Base-by-base conservation (phyloP, 2,113 vertebrate genomes). In the Protobothrops flavoviridis region DNA sequence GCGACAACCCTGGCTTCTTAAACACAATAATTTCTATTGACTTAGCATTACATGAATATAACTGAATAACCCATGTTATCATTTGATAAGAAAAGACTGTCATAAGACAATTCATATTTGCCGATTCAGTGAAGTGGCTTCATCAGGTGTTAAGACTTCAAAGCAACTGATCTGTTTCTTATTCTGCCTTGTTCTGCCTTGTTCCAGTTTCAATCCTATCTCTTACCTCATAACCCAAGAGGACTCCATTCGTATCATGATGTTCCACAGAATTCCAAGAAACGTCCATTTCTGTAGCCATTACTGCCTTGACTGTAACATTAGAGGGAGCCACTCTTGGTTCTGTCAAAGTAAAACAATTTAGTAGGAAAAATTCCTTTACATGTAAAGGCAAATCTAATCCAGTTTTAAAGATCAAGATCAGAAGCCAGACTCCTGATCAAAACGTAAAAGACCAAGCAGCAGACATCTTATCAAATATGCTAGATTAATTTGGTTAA, bases 151-250 rank as follows among this genome's bases (percentile, higher is more conserved):
- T 45, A 24, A 20, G 24, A 52, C 33, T 24, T 50, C 85, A 92
- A 24, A 29, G 56, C 50, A 45, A 6, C 20, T 21, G 50, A 52
- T n/a, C 26, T 57, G 50, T n/a, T 29, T 92, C 87, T 92, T 48
- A 48, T 43, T 23, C 26, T 12, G 48, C 48, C 45, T 50, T 50
- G 10, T 81, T 52, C 20, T 3, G 23, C 52, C 33, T 45, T 61
- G 6, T 39, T 91, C 91, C 12, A 21, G 0, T 61, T 91, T 69
- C 55, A 86, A 0, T 26, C 43, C 56, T 59, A 61, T 74, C 74
- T 91, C 92, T 17, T 92, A 99, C 99, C 99, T 99, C 99, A 0
- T 99, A 99, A 94, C 99, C 99, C 95, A 98, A 81, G 5, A 99
- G 98, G 95, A 99, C 97, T 39, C 99, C 99, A 0, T 98, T 98